phyloP scores from a whole-genome alignment of 2,888 invertebrate genomes.

The Chaetogeoica ovagalla region DNA sequence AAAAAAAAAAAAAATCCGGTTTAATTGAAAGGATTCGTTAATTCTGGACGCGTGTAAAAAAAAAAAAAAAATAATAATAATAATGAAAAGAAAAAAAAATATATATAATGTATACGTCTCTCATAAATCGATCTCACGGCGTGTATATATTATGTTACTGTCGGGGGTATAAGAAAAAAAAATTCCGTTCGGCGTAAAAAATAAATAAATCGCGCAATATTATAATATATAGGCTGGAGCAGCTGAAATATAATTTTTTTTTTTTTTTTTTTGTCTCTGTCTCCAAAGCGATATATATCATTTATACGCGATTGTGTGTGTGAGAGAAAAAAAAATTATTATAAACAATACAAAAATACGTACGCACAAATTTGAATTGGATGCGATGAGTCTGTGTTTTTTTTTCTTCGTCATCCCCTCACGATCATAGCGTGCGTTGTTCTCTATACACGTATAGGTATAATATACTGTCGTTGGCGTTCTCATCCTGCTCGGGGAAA shows the following conservation, averaged over 20 bases:
- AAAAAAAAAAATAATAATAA: not conserved
- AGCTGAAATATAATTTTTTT: slow-evolving; percentile 45
- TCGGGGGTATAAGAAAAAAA: slow-evolving; percentile 3
- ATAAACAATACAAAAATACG: slow-evolving; percentile 30
- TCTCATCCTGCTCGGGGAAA: not conserved
- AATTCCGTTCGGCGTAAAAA: not conserved
- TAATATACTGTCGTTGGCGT: not conserved
- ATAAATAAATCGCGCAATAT: not conserved
- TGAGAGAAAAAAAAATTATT: slow-evolving; percentile 26
- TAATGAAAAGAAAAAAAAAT: not conserved
- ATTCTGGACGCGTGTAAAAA: not conserved
- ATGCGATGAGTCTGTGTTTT: slow-evolving; percentile 15
- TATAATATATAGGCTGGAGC: not conserved
- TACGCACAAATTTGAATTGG: slow-evolving; percentile 29
- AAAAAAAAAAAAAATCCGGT: slow-evolving; percentile 46
- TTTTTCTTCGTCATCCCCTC: slow-evolving; percentile 12
- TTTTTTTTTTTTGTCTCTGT: not conserved
- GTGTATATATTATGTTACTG: not conserved
- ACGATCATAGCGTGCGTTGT: too few relatives aligned
- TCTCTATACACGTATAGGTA: too few relatives aligned
- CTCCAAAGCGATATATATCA: not conserved
- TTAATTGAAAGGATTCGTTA: slow-evolving; percentile 33
- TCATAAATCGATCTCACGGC: slow-evolving; percentile 13
- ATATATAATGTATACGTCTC: too few relatives aligned
- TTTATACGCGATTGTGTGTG: not conserved